Base-by-base conservation (phyloP, 2,888 invertebrate species). In the Poecilobothrus nobilitatus region DNA sequence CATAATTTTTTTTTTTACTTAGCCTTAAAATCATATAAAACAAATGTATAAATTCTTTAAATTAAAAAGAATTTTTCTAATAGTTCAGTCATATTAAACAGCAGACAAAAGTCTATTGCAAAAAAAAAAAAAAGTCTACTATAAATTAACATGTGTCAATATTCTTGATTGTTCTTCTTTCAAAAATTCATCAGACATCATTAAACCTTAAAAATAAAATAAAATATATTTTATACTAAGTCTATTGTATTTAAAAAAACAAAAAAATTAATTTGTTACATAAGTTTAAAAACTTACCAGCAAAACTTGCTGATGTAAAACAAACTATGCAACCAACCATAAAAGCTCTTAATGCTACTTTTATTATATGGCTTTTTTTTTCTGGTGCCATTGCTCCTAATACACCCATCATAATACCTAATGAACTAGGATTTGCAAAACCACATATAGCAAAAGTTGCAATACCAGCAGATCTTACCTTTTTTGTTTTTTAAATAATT, bases 401-500 rank as follows among this genome's bases (percentile, higher is more conserved):
- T 0, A 88, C 87, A 0, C 94, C 94, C 27, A 95, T 88, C 83
- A 91, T 87, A 71, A 94, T 92, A 1, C 94, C 95, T 1, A 95
- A 86, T 0, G 95, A 91, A 9, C 90, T 87, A 0, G 95, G 91
- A 84, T 96, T 96, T 0, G 95, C 90, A 82, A 96, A 96, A 0
- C 95, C 95, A 76, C 95, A 96, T 41, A 96, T 87, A 0, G 95
- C 92, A 77, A 91, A 96, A 0, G 95, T 96, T 0, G 94, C 91
- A 66, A 96, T 94, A 12, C 91, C 86, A 76, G 90, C 89, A 0
- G 91, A 87, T 44, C 94, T 86, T 0, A 86, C 82, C 93, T 93
- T 2, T 27, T 22, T 67, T 72, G 67, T 66, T 22, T 67, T 65
- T n/a, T n/a, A n/a, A n/a, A n/a, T n/a, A n/a, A n/a, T n/a, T n/a